phyloP scores from a whole-genome alignment of 2,888 invertebrate species.

The Brenthis ino region DNA sequence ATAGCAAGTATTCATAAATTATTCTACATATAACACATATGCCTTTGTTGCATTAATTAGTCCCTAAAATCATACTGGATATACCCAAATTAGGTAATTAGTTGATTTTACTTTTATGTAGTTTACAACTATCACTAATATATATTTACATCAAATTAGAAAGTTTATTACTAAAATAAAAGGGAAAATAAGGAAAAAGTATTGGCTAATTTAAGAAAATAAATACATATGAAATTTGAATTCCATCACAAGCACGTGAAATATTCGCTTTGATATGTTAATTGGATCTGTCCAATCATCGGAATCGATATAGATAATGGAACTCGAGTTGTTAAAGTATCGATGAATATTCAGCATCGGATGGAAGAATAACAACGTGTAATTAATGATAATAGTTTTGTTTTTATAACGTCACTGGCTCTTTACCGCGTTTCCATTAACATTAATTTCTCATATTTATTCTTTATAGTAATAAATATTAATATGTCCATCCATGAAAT shows the following conservation, averaged over 20 bases:
- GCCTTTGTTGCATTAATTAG: no score
- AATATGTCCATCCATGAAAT: no score
- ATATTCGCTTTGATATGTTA: conserved; percentile 32
- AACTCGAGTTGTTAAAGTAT: conserved; percentile 30
- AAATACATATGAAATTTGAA: neutral
- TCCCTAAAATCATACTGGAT: no score
- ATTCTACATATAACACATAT: no score
- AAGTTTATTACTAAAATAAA: no score
- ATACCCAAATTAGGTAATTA: no score
- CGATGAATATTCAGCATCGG: conserved; percentile 38
- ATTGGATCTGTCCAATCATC: conserved; percentile 32
- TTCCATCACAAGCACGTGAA: conserved; percentile 1
- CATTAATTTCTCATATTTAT: neutral
- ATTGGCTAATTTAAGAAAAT: neutral
- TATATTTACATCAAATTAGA: no score
- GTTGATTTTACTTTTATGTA: no score
- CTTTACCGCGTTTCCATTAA: neutral
- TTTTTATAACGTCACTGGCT: neutral
- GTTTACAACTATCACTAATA: no score
- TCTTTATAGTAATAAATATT: neutral
- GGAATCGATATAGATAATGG: conserved; percentile 34
- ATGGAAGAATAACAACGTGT: conserved; percentile 27
- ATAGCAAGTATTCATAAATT: no score
- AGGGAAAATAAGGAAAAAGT: neutral
- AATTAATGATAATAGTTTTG: conserved; percentile 21